These are phyloP conservation scores for Panurus biarmicus DNA, from an alignment of 2,113 vertebrate species.

Conservation along the genomic window DNA sequence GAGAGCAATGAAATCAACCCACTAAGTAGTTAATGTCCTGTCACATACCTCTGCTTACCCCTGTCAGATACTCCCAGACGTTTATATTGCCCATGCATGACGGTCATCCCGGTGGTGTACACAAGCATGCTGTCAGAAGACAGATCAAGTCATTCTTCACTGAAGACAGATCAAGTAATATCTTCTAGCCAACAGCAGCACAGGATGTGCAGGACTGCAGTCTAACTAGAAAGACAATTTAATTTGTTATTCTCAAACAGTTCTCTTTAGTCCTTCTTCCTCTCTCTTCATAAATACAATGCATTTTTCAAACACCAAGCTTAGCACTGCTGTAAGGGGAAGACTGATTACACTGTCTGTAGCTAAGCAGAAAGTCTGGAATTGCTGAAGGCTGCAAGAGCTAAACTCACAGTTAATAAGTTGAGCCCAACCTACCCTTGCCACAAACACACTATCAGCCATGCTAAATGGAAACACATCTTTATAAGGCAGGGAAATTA, in stretches of 20 bases:
- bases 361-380: background rate
- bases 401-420: background rate
- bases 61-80: background rate
- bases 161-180: background rate
- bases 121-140: background rate
- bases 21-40: constrained; percentile 19
- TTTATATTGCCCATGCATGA: background rate
- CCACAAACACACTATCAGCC: background rate
- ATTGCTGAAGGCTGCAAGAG: background rate
- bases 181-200: background rate
- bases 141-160: background rate
- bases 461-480: background rate
- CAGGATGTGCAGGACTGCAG: background rate
- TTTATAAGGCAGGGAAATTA: background rate
- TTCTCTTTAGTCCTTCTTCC: background rate
- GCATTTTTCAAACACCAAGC: background rate
- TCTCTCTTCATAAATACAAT: background rate
- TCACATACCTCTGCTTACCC: constrained; percentile 8
- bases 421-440: background rate
- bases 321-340: background rate
- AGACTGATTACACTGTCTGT: background rate
- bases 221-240: background rate
- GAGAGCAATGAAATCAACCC: background rate
- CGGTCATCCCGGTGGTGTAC: background rate
- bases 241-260: background rate